Base-by-base conservation (phyloP, 2,888 invertebrate genomes). In the Gastracanthus pulcherrimus region DNA sequence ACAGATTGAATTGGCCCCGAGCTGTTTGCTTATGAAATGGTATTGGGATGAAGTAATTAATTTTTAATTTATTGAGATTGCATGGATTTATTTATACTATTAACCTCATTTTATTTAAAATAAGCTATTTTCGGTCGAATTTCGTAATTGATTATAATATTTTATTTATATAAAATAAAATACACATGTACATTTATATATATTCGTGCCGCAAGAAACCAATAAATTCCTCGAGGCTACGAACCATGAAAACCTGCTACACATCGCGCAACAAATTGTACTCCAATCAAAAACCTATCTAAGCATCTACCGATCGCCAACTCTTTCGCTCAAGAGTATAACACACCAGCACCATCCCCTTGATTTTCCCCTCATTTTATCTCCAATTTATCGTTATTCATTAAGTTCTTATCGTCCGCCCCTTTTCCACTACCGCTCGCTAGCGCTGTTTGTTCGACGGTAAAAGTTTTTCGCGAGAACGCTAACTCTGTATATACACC, bases 351-450 rank as follows among this genome's bases (percentile, higher is more conserved):
- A 4, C 3, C 16, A 2, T 45, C 45, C n/a, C 45, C n/a, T 5
- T 1, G n/a, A 4, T 60, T 16, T 60, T 16, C n/a, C 31, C 19
- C 16, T 16, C 70, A 2, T 16, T 55, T 31, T 38, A 26, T 29
- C 58, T 29, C 16, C 72, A 26, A 34, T 74, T 58, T 26, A 45
- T 45, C 26, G 74, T n/a, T 58, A 36, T 71, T 71, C 71, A 26
- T 71, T 55, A 71, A 55, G 7, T 69, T 69, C 48, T 70, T 31
- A 70, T n/a, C 41, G 29, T 41, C 29, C 13, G 29, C 16, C 26
- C 45, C 11, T 62, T 62, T 62, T 62, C 34, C n/a, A 19, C n/a
- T n/a, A n/a, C 36, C 0, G 2, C 19, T 2, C 16, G 3, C 19
- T n/a, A n/a, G 19, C 29, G 34, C 62, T 34, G 19, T 62, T 62